Evolutionary conservation across 2,113 vertebrate genomes (phyloP).

Genomic region (Engystomops pustulosus): DNA sequence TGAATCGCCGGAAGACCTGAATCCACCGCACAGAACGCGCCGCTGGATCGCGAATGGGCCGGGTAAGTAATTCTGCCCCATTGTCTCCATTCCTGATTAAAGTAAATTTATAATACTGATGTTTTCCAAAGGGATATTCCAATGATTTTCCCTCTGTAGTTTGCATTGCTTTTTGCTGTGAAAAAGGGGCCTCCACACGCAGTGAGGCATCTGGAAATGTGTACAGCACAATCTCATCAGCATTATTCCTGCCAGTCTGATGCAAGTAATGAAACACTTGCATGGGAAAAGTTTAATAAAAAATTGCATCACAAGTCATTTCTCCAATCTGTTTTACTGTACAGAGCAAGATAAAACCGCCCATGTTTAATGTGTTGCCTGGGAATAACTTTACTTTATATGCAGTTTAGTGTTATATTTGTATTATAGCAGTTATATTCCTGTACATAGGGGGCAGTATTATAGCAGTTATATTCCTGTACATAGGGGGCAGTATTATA

Average conservation of each 20-base stretch:
- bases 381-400: no score
- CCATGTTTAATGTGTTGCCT: not conserved
- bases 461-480: no score
- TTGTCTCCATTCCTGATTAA: no score
- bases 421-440: no score
- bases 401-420: no score
- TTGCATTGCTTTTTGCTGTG: not conserved
- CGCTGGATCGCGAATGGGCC: no score
- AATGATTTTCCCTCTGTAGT: not conserved
- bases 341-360: not conserved
- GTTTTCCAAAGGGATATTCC: not conserved
- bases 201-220: not conserved
- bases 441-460: no score
- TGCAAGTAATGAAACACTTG: conserved; percentile 45
- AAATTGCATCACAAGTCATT: not conserved
- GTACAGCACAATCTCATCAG: conserved; percentile 33
- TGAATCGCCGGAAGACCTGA: no score
- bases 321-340: conserved; percentile 17
- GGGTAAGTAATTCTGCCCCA: no score
- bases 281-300: conserved; percentile 26
- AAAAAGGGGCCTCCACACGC: not conserved
- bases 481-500: no score
- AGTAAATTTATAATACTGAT: no score
- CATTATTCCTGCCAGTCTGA: conserved; percentile 24
- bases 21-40: no score